These are phyloP conservation scores for Nothoprocta perdicaria DNA, from an alignment of 2,113 vertebrate species.

Conservation along the genomic window DNA sequence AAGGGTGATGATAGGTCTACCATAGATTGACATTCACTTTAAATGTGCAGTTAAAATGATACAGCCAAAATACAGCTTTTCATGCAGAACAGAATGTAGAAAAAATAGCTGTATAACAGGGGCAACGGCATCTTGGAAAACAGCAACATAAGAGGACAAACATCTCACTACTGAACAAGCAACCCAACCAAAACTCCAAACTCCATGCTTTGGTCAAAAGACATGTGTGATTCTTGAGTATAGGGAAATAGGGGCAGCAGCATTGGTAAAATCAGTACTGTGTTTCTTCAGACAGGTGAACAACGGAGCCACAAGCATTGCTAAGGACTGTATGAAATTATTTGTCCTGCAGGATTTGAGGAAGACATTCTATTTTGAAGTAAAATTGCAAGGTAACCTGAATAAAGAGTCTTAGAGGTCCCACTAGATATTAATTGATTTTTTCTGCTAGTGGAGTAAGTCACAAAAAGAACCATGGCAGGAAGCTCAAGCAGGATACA, in stretches of 20 bases:
- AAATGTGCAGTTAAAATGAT: neutral
- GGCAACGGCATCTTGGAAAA: neutral
- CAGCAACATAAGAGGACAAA: neutral
- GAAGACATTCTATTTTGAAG: neutral
- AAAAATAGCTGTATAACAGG: neutral
- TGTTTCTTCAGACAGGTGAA: accelerated
- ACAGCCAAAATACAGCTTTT: neutral
- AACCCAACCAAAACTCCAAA: neutral
- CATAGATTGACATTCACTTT: neutral
- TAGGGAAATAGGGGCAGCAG: neutral
- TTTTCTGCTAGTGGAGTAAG: neutral
- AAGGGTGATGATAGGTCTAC: neutral
- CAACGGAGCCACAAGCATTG: neutral
- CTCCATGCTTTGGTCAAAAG: neutral
- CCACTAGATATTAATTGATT: neutral
- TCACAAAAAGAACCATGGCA: neutral
- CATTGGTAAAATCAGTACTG: neutral
- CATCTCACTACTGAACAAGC: neutral
- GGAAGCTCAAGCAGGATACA: neutral
- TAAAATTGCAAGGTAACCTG: neutral
- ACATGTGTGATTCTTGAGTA: neutral
- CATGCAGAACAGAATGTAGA: neutral
- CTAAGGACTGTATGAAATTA: neutral
- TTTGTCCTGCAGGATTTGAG: neutral
- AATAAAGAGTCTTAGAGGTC: neutral